Evolutionary conservation across 2,113 vertebrate genomes (phyloP), one percentile per base, ranked within the genome.

Genomic region (Malaclemys terrapin): DNA sequence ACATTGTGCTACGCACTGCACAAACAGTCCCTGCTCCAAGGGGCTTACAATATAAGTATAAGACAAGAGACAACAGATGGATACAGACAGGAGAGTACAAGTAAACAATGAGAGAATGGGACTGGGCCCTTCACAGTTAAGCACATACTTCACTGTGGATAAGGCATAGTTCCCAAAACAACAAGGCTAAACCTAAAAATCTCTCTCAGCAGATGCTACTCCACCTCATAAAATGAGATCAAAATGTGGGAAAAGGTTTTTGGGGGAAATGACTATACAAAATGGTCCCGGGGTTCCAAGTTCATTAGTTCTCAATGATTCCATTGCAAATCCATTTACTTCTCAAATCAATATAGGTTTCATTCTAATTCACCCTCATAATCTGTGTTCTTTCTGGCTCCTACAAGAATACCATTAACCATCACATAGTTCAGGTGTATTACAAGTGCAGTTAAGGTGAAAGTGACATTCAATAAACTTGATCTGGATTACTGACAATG

Each of bases 341-440:
- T 87, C 42, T 56, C 10, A 49, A 20, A 27, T 82, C 24, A 5
- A 85, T 27, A 56, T 0, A 72, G 72, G 16, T 57, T 84, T 45
- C 6, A 14, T 2, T 2, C 31, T 17, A 54, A 38, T 17, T 12
- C 24, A 22, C 19, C 59, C 35, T 81, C 38, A 49, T 53, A 38
- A 80, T 53, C 2, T 62, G 52, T 87, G 29, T 47, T 80, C 22
- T 45, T 80, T 56, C 7, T 53, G 83, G n/a, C 84, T 38, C 53
- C 3, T 47, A 24, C 84, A 19, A 45, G 19, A 14, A 27, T 3
- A 35, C 45, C 0, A 42, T 31, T 4, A 27, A 65, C 27, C 31
- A 31, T 2, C 25, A 1, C 0, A 53, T 0, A 84, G 14, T 56
- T 83, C 42, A 72, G 56, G 57, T 1, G 19, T 1, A 2, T 47